Percentiles rank a stretch among this genome's conserved stretches.
Evolutionary conservation across 1,140 invertebrate species (phyloP).

Genomic region (Periplaneta americana): DNA sequence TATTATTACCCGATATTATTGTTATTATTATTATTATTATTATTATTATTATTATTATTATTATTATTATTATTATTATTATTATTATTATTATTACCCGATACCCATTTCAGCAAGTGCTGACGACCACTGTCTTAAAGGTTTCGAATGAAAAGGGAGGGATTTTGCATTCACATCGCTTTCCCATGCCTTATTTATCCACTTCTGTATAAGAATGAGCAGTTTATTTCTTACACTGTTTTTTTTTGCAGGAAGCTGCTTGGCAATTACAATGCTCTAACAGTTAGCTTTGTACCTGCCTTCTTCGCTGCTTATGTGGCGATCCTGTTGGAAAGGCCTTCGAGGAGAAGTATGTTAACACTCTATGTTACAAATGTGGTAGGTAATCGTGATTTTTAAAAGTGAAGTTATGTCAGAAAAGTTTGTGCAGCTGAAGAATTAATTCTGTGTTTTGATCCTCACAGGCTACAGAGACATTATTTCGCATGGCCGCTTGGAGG

Average conservation of each 20-base stretch:
- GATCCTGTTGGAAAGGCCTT: slow-evolving; percentile 69
- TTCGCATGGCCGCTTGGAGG: slow-evolving; percentile 61
- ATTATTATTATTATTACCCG: too few species aligned
- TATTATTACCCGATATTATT: too few species aligned
- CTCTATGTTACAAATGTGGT: slow-evolving; percentile 78
- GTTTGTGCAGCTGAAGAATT: neutral
- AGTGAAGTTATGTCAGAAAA: neutral
- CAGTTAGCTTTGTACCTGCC: slow-evolving; percentile 63
- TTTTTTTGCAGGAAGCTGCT: slow-evolving; percentile 50
- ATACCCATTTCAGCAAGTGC: too few species aligned
- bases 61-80: too few species aligned
- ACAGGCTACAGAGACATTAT: slow-evolving; percentile 69
- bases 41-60: too few species aligned
- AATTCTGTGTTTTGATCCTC: slow-evolving; percentile 24
- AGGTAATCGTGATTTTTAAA: slow-evolving; percentile 32
- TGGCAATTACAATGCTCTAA: slow-evolving; percentile 61
- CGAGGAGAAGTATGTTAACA: slow-evolving; percentile 60
- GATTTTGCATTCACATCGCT: too few species aligned
- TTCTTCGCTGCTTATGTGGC: slow-evolving; percentile 63
- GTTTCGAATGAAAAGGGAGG: too few species aligned
- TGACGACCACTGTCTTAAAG: too few species aligned
- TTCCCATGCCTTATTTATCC: too few species aligned
- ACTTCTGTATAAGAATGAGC: too few species aligned
- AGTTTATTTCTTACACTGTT: too few species aligned
- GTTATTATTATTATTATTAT: too few species aligned